A percentile compares a stretch with the other conserved stretches of the same genome.
Evolutionary conservation across 2,113 vertebrate genomes (phyloP).

Genomic region (Zootoca vivipara): DNA sequence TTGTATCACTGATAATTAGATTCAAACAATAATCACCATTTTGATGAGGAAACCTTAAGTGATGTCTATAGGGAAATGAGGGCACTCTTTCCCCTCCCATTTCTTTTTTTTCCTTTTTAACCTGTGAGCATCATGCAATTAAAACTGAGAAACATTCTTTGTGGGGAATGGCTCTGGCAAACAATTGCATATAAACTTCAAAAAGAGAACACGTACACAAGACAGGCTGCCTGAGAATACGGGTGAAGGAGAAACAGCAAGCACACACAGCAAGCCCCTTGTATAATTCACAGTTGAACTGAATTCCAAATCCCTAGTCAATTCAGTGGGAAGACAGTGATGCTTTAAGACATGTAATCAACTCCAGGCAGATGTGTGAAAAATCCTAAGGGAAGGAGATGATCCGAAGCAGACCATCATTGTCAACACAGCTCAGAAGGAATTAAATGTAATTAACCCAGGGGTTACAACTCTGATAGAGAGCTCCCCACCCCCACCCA

Average conservation of each 20-base stretch:
- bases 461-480: constrained; percentile 40
- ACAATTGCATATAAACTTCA: neutral
- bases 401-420: constrained; percentile 49
- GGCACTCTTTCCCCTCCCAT: neutral
- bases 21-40: constrained; percentile 22
- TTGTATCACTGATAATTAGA: constrained; percentile 1
- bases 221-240: constrained; percentile 20
- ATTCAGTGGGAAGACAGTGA: constrained; percentile 45
- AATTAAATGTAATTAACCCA: constrained; percentile 40
- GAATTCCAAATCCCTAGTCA: constrained; percentile 56
- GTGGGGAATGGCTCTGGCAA: constrained; percentile 31
- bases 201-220: constrained; percentile 27
- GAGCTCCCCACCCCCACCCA: constrained; percentile 29
- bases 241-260: constrained; percentile 21
- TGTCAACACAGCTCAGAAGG: constrained; percentile 40
- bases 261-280: constrained; percentile 40
- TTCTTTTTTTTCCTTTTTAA: neutral
- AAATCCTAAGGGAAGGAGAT: constrained; percentile 50
- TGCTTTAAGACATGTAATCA: constrained; percentile 61
- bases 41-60: constrained; percentile 3
- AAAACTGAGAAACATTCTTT: constrained; percentile 8
- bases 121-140: neutral
- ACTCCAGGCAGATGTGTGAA: constrained; percentile 49
- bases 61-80: constrained; percentile 18
- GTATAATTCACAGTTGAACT: constrained; percentile 46